phyloP scores from a whole-genome alignment of 2,797 vertebrate species.

The Amblyopsis hoosieri region DNA sequence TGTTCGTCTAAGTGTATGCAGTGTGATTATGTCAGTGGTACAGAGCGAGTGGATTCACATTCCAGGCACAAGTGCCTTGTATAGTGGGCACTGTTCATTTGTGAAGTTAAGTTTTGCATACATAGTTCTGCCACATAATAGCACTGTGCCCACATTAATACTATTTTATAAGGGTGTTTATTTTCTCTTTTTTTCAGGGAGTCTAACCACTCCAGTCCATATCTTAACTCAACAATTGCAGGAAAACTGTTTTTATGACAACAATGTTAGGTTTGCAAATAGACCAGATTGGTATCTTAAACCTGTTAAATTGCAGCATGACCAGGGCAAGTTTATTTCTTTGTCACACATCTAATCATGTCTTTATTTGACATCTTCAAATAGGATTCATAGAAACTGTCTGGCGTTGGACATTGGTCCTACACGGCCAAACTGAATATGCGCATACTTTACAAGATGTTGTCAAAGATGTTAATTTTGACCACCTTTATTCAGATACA shows the following conservation, averaged over 20 bases:
- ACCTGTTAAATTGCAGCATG: neutral
- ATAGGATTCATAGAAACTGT: neutral
- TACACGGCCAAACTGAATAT: neutral
- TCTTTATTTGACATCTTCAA: neutral
- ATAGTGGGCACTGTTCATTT: slow-evolving; percentile 13
- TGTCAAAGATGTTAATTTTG: neutral
- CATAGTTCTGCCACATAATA: slow-evolving; percentile 46
- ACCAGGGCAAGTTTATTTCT: neutral
- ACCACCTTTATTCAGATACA: neutral
- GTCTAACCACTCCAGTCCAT: neutral
- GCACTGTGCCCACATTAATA: slow-evolving; percentile 41
- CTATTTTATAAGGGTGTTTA: slow-evolving; percentile 52
- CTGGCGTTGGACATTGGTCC: neutral
- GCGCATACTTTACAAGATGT: neutral
- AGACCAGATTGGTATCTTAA: neutral
- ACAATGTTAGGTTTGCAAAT: neutral
- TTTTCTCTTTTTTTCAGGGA: neutral
- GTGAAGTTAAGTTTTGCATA: slow-evolving; percentile 6
- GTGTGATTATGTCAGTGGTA: too few species aligned
- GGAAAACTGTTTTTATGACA: too few species aligned
- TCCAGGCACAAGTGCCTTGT: neutral
- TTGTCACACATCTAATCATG: neutral
- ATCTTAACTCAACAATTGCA: neutral
- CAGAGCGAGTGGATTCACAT: too few species aligned
- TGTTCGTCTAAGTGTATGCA: too few species aligned